phyloP scores from a whole-genome alignment of 2,797 vertebrate genomes.

The Pagetopsis macropterus region DNA sequence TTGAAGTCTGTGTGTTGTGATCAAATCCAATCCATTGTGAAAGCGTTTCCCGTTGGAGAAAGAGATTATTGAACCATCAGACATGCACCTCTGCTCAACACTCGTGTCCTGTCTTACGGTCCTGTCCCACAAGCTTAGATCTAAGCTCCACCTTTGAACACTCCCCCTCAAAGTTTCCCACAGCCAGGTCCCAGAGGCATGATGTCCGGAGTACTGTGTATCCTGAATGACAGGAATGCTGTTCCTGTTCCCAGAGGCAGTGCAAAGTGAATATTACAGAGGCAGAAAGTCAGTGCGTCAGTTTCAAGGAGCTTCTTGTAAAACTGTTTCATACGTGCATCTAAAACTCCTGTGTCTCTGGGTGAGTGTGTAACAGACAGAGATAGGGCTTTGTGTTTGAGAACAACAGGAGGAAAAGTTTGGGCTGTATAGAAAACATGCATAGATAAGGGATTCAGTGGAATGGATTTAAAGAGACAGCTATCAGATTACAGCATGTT shows the following conservation, averaged over 20 bases:
- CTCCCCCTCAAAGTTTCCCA: conserved; percentile 75
- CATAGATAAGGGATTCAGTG: conserved; percentile 65
- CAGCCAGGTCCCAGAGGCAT: conserved; percentile 68
- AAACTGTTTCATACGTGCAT: conserved; percentile 8
- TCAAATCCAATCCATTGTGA: conserved; percentile 48
- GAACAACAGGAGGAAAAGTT: conserved; percentile 76
- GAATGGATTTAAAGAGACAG: conserved; percentile 58
- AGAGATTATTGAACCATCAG: conserved; percentile 43
- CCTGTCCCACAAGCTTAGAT: conserved; percentile 56
- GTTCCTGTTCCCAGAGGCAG: conserved; percentile 60
- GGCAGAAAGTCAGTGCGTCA: background rate
- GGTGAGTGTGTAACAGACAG: conserved; percentile 29
- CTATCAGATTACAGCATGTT: conserved; percentile 15
- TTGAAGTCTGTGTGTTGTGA: conserved; percentile 31
- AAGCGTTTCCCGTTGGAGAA: conserved; percentile 30
- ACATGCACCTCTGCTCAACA: conserved; percentile 47
- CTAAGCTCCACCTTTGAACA: conserved; percentile 63
- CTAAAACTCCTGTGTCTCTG: conserved; percentile 38
- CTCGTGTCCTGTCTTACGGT: conserved; percentile 50
- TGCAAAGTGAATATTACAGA: conserved; percentile 56
- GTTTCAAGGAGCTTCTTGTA: conserved; percentile 25
- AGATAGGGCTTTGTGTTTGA: conserved; percentile 57
- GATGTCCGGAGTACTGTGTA: conserved; percentile 76
- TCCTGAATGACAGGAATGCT: conserved; percentile 81
- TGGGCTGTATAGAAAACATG: conserved; percentile 84